Conservation (phyloP, 2,797 vertebrate species). For the Anas georgica region DNA sequence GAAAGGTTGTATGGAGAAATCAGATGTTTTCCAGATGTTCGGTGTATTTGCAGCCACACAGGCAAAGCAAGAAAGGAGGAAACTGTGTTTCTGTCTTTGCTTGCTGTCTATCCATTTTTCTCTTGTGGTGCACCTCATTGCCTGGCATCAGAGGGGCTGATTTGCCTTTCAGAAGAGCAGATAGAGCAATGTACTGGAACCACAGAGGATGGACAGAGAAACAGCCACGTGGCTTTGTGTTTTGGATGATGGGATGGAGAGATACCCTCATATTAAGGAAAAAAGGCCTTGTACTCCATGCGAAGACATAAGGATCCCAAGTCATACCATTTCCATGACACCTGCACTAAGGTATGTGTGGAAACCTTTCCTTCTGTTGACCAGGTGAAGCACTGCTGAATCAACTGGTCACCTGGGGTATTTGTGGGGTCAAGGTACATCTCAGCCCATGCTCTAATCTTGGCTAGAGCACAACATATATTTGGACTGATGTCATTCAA, state of each 20-base stretch:
- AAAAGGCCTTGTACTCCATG: not conserved
- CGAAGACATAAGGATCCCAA: no score
- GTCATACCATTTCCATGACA: not conserved
- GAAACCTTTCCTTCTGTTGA: not conserved
- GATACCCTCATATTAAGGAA: not conserved
- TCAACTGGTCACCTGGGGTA: not conserved
- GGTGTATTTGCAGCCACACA: not conserved
- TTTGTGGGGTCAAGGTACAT: not conserved
- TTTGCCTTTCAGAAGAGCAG: not conserved
- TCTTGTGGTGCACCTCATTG: not conserved
- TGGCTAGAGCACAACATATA: not conserved
- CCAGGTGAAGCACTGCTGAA: no score
- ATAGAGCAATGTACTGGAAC: not conserved
- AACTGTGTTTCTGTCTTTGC: not conserved
- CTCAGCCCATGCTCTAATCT: not conserved
- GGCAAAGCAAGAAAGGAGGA: not conserved
- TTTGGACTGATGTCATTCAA: not conserved
- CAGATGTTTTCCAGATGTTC: not conserved
- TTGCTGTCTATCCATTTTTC: not conserved
- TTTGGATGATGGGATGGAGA: not conserved
- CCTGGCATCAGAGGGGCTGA: not conserved
- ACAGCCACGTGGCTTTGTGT: not conserved
- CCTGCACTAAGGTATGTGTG: rapidly evolving
- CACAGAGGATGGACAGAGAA: not conserved
- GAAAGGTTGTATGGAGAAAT: not conserved